Conservation (phyloP, 2,113 vertebrate genomes). For the Murina feae region DNA sequence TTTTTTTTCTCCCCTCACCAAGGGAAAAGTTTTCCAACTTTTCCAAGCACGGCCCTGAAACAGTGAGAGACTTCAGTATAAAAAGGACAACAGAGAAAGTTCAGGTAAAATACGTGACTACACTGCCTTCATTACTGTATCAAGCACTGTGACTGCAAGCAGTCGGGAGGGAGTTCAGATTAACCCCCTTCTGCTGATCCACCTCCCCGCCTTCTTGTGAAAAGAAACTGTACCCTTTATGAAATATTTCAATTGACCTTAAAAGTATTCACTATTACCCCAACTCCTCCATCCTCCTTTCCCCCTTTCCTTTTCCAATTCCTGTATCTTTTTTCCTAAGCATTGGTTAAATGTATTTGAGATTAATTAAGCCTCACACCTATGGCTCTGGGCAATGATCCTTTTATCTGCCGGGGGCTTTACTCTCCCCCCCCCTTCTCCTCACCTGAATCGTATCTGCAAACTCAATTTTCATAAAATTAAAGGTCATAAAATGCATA, state of each 20-base stretch:
- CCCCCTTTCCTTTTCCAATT: not conserved
- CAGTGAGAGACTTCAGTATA: not conserved
- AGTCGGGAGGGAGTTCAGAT: not conserved
- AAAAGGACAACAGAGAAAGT: conserved; percentile 43
- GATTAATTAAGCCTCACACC: not conserved
- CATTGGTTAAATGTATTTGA: not conserved
- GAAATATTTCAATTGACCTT: not conserved
- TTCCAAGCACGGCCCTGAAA: not conserved
- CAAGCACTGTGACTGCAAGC: not conserved
- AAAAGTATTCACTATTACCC: not conserved
- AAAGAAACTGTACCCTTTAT: not conserved
- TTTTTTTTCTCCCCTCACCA: not conserved
- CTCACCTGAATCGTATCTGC: not conserved
- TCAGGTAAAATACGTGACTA: not conserved
- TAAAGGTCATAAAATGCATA: not conserved
- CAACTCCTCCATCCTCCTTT: not conserved
- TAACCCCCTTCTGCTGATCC: not conserved
- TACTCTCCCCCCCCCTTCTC: not conserved
- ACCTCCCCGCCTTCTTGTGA: not conserved
- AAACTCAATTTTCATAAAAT: conserved; percentile 4
- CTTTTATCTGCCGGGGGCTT: not conserved
- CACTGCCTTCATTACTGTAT: not conserved
- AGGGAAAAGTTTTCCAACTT: conserved; percentile 43
- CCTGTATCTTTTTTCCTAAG: not conserved
- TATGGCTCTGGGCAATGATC: not conserved